A percentile compares a stretch with the other conserved stretches of the same genome.
Evolutionary conservation across 2,888 invertebrate genomes (phyloP).

Genomic region (Drosophila phalerata): DNA sequence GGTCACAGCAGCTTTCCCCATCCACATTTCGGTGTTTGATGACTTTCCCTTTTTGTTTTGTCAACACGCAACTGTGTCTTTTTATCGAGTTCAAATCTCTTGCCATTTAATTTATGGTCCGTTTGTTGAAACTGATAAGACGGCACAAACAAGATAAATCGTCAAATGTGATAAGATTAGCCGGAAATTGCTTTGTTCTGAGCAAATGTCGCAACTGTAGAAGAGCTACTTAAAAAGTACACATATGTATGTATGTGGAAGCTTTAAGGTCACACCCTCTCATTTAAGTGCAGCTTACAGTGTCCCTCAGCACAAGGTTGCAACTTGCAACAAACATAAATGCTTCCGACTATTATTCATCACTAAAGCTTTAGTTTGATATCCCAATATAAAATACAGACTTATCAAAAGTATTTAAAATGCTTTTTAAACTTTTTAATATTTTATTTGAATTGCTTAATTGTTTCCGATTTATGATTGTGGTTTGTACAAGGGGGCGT

Average conservation of each 20-base stretch:
- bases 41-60: constrained; percentile 4
- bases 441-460: background rate
- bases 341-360: constrained; percentile 6
- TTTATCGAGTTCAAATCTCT: constrained; percentile 1
- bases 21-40: constrained; percentile 25
- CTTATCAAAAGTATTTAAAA: too few species aligned
- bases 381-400: too few species aligned
- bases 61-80: background rate
- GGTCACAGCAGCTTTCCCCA: constrained; percentile 44
- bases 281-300: background rate
- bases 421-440: background rate
- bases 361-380: too few species aligned
- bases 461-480: background rate
- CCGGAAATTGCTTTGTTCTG: constrained; percentile 18
- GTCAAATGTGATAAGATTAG: constrained; percentile 49
- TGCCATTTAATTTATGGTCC: constrained; percentile 8
- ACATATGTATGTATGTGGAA: constrained; percentile 5
- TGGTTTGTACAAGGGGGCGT: constrained; percentile 45
- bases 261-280: constrained; percentile 2
- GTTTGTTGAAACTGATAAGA: constrained; percentile 13
- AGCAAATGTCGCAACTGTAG: background rate
- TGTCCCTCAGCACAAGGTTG: constrained; percentile 43
- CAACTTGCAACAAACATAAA: background rate
- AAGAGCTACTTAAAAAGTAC: background rate
- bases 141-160: constrained; percentile 36